Base-by-base conservation (phyloP, 2,113 vertebrate genomes). In the Ophthalmolycus amberensis region DNA sequence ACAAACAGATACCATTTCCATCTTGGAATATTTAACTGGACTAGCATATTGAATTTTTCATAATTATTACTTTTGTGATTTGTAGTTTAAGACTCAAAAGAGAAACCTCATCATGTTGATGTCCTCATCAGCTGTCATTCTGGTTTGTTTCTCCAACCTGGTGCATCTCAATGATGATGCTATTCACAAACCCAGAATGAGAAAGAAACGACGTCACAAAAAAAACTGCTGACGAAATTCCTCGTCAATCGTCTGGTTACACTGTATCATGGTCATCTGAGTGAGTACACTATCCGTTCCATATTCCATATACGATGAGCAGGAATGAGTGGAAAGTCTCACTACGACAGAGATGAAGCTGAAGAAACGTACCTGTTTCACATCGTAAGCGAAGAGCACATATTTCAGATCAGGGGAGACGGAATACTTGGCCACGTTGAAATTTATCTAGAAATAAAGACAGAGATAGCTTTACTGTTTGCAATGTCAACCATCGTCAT, bases 381-480 rank as follows among this genome's bases (percentile, higher is more conserved):
- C 96, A 58, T 99, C 97, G 76, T 99, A 99, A 0, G 97, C 97
- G 68, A 99, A 97, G 80, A 99, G 97, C 60, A 99, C 97, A 25
- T 96, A 99, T 90, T 95, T 97, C 91, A 99, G 91, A 90, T 99
- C 98, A 50, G 98, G 97, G 52, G 98, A 99, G 72, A 99, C 93
- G 0, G 96, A 97, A 82, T 98, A 96, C 89, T 96, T 98, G 68
- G 96, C 97, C 84, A 97, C 97, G 93, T 98, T 99, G 93, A 99
- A 99, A 42, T 97, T 97, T 83, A 97, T 95, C 98, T 99, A 65
- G 29, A 73, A 78, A 85, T 76, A 82, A 15, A 70, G 34, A 66
- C 9, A 64, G 9, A 46, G 5, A 44, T 10, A 37, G 20, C n/a
- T 14, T 66, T 22, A 52, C 11, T 3, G 9, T 66, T 6, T 74